Conservation (phyloP, 2,113 vertebrate species). For the Poecile atricapillus region DNA sequence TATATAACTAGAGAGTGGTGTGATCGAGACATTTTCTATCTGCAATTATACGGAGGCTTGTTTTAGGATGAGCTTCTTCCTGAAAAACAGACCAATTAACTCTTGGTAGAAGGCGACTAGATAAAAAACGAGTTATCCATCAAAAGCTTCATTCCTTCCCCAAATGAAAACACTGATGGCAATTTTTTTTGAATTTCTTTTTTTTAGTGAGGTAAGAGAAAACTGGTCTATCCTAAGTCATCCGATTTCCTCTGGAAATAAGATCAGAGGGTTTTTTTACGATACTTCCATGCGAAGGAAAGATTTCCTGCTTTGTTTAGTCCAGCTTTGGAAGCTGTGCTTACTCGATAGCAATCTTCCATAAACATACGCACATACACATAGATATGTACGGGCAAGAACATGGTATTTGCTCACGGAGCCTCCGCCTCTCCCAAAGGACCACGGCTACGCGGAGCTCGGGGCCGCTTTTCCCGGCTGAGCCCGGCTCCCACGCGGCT, state of each 20-base stretch:
- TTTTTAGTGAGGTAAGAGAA: not conserved
- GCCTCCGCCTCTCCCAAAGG: not conserved
- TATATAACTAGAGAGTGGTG: not conserved
- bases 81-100: constrained; percentile 11
- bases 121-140: not conserved
- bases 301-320: not conserved
- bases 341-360: not conserved
- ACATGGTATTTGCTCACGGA: rapidly evolving
- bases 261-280: not conserved
- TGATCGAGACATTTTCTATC: not conserved
- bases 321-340: not conserved
- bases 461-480: too few relatives aligned
- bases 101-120: not conserved
- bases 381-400: rapidly evolving
- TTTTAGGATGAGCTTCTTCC: not conserved
- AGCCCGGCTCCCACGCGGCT: not conserved
- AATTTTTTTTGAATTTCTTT: not conserved
- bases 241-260: not conserved
- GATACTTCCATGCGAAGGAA: not conserved
- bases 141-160: not conserved
- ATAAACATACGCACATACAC: not conserved
- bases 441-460: not conserved
- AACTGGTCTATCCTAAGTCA: not conserved
- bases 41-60: not conserved
- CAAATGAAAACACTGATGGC: not conserved